A percentile compares a stretch with the other conserved stretches of the same genome.
phyloP scores from a whole-genome alignment of 2,113 vertebrate genomes.

The Apteryx owenii region DNA sequence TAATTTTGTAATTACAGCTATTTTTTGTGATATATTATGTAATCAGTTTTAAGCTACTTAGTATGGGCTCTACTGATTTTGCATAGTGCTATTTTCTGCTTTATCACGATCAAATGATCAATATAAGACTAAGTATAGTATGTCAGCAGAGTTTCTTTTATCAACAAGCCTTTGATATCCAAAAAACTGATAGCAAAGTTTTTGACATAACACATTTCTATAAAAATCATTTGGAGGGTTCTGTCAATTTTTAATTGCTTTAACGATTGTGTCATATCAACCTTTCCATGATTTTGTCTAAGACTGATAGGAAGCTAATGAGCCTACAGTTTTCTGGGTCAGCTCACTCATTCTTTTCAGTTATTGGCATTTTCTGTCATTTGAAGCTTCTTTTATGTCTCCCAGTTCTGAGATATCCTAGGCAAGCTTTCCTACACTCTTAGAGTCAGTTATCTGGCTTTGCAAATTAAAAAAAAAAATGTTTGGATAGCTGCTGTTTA shows the following conservation, averaged over 20 bases:
- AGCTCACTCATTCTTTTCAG: not conserved
- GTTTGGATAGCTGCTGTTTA: not conserved
- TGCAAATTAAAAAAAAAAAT: not conserved
- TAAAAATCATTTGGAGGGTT: not conserved
- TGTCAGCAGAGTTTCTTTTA: not conserved
- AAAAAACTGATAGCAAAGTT: not conserved
- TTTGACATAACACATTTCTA: not conserved
- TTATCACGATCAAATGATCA: conserved; percentile 14
- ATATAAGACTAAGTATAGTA: not conserved
- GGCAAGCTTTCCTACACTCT: not conserved
- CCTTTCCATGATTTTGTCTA: not conserved
- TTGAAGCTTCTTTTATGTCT: not conserved
- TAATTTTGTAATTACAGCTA: conserved; percentile 16
- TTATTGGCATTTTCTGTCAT: not conserved
- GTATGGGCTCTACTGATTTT: not conserved
- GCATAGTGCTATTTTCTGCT: not conserved
- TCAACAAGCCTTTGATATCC: not conserved
- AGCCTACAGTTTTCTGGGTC: not conserved
- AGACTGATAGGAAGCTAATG: not conserved
- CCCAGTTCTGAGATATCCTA: not conserved
- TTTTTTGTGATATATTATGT: not conserved
- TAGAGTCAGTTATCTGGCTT: not conserved
- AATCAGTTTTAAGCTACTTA: conserved; percentile 31
- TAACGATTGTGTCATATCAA: not conserved
- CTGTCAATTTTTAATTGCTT: not conserved